Conservation (phyloP, 2,888 invertebrate genomes). For the Agriotes lineatus region DNA sequence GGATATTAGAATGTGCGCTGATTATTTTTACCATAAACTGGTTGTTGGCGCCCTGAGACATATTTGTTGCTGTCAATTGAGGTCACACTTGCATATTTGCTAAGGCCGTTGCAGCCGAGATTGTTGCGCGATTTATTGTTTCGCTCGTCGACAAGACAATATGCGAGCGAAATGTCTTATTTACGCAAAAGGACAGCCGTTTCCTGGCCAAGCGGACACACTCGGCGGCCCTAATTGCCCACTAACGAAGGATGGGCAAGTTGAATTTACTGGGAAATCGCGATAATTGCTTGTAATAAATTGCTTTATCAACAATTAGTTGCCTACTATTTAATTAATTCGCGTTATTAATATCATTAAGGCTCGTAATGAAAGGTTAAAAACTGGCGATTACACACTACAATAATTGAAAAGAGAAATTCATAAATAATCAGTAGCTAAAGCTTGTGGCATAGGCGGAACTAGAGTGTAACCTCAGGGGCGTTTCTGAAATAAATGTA, state of each 20-base stretch:
- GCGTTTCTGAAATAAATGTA: no score
- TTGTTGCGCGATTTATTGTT: constrained; percentile 30
- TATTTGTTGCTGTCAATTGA: constrained; percentile 54
- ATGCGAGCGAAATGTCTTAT: constrained; percentile 5
- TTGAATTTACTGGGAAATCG: constrained; percentile 5
- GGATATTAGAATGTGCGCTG: constrained; percentile 50
- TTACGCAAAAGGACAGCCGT: constrained; percentile 6
- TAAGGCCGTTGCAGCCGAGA: constrained; percentile 51
- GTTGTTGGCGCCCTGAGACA: constrained; percentile 50
- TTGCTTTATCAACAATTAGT: constrained; percentile 21
- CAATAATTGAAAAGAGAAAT: constrained; percentile 8
- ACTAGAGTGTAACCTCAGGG: no score
- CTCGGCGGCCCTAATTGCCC: background rate
- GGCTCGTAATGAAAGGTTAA: constrained; percentile 24
- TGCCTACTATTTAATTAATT: constrained; percentile 21
- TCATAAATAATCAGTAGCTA: no score
- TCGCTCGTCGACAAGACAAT: constrained; percentile 18
- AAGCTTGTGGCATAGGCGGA: no score
- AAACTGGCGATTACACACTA: background rate
- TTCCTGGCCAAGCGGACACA: background rate
- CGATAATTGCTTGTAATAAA: constrained; percentile 16
- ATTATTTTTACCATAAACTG: constrained; percentile 48
- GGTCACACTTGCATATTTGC: constrained; percentile 56
- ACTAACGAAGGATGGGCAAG: constrained; percentile 1
- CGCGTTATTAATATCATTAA: constrained; percentile 27